A percentile compares a stretch with the other conserved stretches of the same genome.
Conservation (phyloP, 2,888 invertebrate genomes). For the Drosophila glabriapex region DNA sequence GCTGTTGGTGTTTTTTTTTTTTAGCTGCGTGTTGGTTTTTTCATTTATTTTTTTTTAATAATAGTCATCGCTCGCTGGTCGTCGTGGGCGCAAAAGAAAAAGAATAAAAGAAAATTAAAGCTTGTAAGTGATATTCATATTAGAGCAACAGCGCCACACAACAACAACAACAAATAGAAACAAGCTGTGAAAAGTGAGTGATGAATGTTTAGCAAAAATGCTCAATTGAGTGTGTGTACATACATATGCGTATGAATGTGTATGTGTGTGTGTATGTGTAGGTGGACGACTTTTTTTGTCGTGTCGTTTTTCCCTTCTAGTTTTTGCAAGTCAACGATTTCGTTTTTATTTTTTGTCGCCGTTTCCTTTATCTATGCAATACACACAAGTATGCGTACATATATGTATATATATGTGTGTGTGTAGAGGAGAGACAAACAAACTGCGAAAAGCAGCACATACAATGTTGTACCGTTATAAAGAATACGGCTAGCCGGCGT, state of each 20-base stretch:
- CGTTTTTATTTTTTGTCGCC: constrained; percentile 26
- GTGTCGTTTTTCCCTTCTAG: constrained; percentile 23
- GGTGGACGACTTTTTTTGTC: constrained; percentile 20
- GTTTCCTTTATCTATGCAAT: constrained; percentile 41
- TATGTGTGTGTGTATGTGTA: not conserved
- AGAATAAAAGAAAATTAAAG: constrained; percentile 50
- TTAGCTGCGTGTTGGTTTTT: constrained; percentile 28
- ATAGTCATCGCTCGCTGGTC: constrained; percentile 54
- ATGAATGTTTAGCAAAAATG: constrained; percentile 31
- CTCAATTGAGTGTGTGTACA: constrained; percentile 9
- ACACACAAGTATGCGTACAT: not conserved
- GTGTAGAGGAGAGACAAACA: constrained; percentile 15
- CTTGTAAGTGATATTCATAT: constrained; percentile 54
- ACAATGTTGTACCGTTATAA: constrained; percentile 41
- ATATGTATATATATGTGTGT: not conserved
- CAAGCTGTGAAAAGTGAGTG: constrained; percentile 55
- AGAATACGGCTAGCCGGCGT: constrained; percentile 38
- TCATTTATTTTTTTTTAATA: constrained; percentile 20
- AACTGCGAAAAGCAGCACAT: constrained; percentile 13
- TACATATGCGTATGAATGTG: constrained; percentile 7
- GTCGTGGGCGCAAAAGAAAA: constrained; percentile 50
- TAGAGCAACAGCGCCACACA: constrained; percentile 29
- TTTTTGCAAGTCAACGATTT: constrained; percentile 20
- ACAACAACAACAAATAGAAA: constrained; percentile 38
- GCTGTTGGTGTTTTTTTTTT: constrained; percentile 39